These are phyloP conservation scores for Strigamia crassipes DNA, from an alignment of 2,888 invertebrate species.

Conservation along the genomic window DNA sequence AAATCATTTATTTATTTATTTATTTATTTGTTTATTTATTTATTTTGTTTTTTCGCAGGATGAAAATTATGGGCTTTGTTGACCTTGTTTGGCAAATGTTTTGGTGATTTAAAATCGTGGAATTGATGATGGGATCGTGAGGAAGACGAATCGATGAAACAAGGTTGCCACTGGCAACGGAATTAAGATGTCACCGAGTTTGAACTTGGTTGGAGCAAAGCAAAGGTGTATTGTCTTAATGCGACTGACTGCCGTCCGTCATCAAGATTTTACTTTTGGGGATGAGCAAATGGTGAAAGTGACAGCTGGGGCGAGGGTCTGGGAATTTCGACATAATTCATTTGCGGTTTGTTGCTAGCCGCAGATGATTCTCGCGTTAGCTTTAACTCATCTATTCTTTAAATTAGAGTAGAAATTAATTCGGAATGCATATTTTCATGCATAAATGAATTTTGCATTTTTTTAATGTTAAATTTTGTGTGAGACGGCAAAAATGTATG, in stretches of 20 bases:
- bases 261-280: slow-evolving; percentile 12
- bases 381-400: too few relatives aligned
- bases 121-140: neutral
- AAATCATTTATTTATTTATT: neutral
- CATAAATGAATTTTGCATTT: too few relatives aligned
- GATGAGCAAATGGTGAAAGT: neutral
- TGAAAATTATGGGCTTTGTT: too few relatives aligned
- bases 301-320: neutral
- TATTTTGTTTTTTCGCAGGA: neutral
- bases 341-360: neutral
- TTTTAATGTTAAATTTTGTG: too few relatives aligned
- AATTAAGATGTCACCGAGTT: neutral
- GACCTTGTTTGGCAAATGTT: too few relatives aligned
- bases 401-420: too few relatives aligned
- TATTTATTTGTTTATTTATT: neutral
- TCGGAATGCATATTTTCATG: too few relatives aligned
- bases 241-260: slow-evolving; percentile 18
- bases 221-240: neutral
- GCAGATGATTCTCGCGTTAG: neutral
- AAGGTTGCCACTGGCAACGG: neutral
- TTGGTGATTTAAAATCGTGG: neutral
- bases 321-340: neutral
- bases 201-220: neutral
- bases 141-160: neutral
- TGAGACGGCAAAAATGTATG: too few relatives aligned